phyloP scores from a whole-genome alignment of 2,888 invertebrate species.

The Drosophila antonietae region DNA sequence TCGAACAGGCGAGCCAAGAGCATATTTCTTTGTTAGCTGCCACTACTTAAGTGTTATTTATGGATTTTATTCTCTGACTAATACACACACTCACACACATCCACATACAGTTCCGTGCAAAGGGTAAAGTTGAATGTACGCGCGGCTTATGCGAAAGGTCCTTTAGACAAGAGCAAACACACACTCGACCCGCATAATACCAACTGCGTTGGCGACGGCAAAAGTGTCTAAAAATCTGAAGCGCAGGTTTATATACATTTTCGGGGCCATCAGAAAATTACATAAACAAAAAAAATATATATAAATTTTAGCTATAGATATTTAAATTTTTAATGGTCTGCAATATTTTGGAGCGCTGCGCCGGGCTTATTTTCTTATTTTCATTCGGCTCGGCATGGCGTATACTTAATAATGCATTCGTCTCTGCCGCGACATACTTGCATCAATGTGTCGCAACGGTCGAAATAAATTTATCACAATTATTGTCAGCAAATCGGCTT shows the following conservation, averaged over 20 bases:
- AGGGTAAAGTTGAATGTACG: slow-evolving; percentile 64
- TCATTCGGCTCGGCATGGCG: slow-evolving; percentile 17
- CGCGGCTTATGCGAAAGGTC: slow-evolving; percentile 42
- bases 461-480: slow-evolving; percentile 68
- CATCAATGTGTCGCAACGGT: slow-evolving; percentile 23
- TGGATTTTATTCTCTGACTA: slow-evolving; percentile 50
- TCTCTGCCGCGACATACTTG: slow-evolving; percentile 13
- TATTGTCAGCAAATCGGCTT: slow-evolving; percentile 50
- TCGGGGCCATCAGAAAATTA: slow-evolving; percentile 7
- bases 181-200: slow-evolving; percentile 40
- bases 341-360: no score
- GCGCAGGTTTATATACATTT: slow-evolving; percentile 28
- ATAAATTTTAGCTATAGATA: not conserved
- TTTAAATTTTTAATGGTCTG: not conserved
- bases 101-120: slow-evolving; percentile 16
- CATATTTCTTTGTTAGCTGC: slow-evolving; percentile 61
- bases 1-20: slow-evolving; percentile 11
- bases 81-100: slow-evolving; percentile 13
- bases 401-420: slow-evolving; percentile 44
- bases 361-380: slow-evolving; percentile 15
- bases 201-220: not conserved
- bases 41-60: slow-evolving; percentile 63
- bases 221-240: slow-evolving; percentile 13
- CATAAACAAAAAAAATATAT: slow-evolving; percentile 1
- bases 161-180: slow-evolving; percentile 54